These are phyloP conservation scores for Eucera pruinosa DNA, from an alignment of 2,888 invertebrate species.

Conservation along the genomic window DNA sequence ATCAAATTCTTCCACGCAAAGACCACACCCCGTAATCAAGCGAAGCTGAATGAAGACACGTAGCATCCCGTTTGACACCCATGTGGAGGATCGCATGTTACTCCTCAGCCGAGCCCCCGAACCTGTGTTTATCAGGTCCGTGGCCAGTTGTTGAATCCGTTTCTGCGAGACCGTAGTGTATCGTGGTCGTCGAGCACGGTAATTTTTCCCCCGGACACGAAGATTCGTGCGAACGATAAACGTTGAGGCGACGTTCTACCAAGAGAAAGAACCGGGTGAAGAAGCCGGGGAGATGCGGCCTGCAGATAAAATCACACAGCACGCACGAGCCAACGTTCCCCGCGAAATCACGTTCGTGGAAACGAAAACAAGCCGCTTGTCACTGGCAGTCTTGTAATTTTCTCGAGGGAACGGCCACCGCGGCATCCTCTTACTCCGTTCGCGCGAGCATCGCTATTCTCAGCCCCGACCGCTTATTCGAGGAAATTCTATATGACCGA, in stretches of 20 bases:
- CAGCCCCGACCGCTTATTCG: constrained; percentile 41
- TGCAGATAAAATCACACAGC: constrained; percentile 52
- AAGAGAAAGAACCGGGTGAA: background rate
- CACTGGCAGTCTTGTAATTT: constrained; percentile 51
- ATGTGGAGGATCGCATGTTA: constrained; percentile 14
- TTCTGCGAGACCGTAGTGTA: constrained; percentile 1
- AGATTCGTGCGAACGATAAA: constrained; percentile 55
- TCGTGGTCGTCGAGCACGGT: constrained; percentile 14
- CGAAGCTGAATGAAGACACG: constrained; percentile 23
- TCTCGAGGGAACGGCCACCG: constrained; percentile 39
- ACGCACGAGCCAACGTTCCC: constrained; percentile 36
- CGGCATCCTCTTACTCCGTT: background rate
- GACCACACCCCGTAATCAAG: background rate
- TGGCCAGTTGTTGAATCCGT: constrained; percentile 11
- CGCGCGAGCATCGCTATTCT: constrained; percentile 41
- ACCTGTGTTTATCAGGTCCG: constrained; percentile 43
- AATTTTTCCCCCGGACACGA: constrained; percentile 37
- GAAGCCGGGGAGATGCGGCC: constrained; percentile 6
- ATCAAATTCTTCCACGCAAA: background rate
- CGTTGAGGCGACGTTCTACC: constrained; percentile 9
- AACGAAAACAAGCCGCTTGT: constrained; percentile 54
- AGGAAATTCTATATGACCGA: constrained; percentile 41
- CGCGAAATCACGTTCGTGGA: constrained; percentile 59
- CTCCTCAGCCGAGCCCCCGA: background rate
- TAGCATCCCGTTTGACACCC: constrained; percentile 16